Conservation (phyloP, 2,888 invertebrate genomes). For the Ophraella communa region DNA sequence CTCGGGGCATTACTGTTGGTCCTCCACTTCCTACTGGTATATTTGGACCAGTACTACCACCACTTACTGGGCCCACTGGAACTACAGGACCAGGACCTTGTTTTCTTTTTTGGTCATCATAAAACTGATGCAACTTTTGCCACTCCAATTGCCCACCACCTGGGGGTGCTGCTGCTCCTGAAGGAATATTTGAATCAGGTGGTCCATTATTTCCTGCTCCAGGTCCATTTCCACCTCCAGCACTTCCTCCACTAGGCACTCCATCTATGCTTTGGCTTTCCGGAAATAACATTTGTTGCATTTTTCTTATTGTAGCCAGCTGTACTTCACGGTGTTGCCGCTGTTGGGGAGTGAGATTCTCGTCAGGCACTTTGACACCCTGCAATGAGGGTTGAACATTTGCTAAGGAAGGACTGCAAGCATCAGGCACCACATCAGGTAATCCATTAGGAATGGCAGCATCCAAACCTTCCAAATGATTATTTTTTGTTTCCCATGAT, state of each 20-base stretch:
- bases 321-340: slow-evolving; percentile 93
- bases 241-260: slow-evolving; percentile 34
- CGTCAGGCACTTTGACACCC: slow-evolving; percentile 90
- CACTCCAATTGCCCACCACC: slow-evolving; percentile 80
- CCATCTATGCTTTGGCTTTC: slow-evolving; percentile 66
- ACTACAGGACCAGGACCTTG: slow-evolving; percentile 51
- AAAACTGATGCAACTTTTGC: slow-evolving; percentile 89
- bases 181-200: slow-evolving; percentile 32
- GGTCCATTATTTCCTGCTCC: slow-evolving; percentile 30
- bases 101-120: slow-evolving; percentile 70
- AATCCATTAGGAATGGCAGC: slow-evolving; percentile 58
- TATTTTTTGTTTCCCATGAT: slow-evolving; percentile 63
- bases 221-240: slow-evolving; percentile 41
- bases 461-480: slow-evolving; percentile 57
- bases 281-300: slow-evolving; percentile 92
- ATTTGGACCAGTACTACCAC: slow-evolving; percentile 38
- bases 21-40: slow-evolving; percentile 35
- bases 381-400: slow-evolving; percentile 69
- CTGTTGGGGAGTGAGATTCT: slow-evolving; percentile 95
- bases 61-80: slow-evolving; percentile 48
- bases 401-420: slow-evolving; percentile 63
- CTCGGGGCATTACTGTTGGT: slow-evolving; percentile 44
- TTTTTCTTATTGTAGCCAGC: slow-evolving; percentile 87
- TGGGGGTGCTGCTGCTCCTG: slow-evolving; percentile 46
- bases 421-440: slow-evolving; percentile 57